phyloP scores from a whole-genome alignment of 2,888 invertebrate species.

The Diachrysia chrysitis region DNA sequence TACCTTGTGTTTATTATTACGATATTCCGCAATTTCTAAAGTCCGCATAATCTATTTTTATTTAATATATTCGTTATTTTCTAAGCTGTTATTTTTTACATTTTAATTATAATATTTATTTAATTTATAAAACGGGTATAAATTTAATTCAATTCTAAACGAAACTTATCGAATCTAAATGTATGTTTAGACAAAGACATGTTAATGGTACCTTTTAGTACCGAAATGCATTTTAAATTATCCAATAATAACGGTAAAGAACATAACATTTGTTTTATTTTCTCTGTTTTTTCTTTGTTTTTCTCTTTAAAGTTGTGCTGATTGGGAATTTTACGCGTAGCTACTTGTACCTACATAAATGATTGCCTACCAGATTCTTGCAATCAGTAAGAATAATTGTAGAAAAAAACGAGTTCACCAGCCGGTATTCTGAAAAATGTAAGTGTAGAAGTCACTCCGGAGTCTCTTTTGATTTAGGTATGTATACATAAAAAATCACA shows the following conservation, averaged over 20 bases:
- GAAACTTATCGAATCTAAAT: conserved; percentile 72
- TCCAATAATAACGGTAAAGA: conserved; percentile 76
- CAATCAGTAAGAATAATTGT: too few species aligned
- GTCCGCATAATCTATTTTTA: background rate
- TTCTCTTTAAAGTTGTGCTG: too few species aligned
- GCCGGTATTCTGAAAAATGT: too few species aligned
- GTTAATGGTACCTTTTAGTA: conserved; percentile 71
- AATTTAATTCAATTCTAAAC: conserved; percentile 59
- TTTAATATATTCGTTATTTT: conserved; percentile 12
- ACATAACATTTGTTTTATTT: conserved; percentile 67
- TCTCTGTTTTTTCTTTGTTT: background rate
- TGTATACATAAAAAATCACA: too few species aligned
- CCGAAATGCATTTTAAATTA: conserved; percentile 83
- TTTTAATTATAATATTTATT: conserved; percentile 44
- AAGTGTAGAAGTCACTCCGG: too few species aligned
- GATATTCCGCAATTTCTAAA: background rate
- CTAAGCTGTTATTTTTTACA: conserved; percentile 20
- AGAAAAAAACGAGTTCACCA: too few species aligned
- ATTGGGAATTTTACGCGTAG: too few species aligned
- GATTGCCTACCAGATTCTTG: too few species aligned
- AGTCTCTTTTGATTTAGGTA: too few species aligned
- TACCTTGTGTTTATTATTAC: background rate
- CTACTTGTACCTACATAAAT: too few species aligned
- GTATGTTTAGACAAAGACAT: conserved; percentile 80
- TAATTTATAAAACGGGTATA: conserved; percentile 66